Evolutionary conservation across 2,888 invertebrate species (phyloP).

Genomic region (Physocephala rufipes): DNA sequence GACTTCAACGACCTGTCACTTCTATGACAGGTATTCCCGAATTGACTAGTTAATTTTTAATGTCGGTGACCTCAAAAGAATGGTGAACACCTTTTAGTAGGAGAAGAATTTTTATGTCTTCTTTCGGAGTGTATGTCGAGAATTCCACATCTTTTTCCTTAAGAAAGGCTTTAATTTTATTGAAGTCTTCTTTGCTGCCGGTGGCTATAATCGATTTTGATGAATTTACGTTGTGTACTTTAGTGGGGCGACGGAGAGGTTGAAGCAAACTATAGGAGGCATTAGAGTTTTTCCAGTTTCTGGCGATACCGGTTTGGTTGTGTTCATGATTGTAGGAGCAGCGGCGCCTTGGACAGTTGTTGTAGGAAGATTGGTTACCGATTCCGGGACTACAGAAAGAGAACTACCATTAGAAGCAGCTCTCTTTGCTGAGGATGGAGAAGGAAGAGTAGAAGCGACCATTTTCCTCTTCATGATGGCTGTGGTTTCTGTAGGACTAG

Average conservation of each 20-base stretch:
- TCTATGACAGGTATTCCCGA: no score
- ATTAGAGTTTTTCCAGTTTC: not conserved
- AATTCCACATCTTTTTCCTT: not conserved
- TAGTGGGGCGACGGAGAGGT: not conserved
- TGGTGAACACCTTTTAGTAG: no score
- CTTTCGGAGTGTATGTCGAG: conserved; percentile 9
- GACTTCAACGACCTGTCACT: no score
- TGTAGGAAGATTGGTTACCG: no score
- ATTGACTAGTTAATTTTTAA: not conserved
- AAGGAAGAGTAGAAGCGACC: no score
- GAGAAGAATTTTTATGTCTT: conserved; percentile 4
- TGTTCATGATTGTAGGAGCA: not conserved
- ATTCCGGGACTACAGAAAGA: not conserved
- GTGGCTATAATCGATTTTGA: not conserved
- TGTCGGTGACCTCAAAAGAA: no score
- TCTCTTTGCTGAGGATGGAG: no score
- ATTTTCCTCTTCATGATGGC: no score
- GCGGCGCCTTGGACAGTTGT: not conserved
- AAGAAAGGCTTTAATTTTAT: not conserved
- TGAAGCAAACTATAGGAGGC: not conserved
- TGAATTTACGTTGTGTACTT: not conserved
- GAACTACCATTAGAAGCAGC: not conserved
- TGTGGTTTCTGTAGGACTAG: no score
- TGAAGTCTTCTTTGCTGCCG: not conserved
- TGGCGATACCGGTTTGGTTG: not conserved